Evolutionary conservation across 2,888 invertebrate species (phyloP), one percentile per base, ranked within the genome.

Genomic region (Chrysina gloriosa): DNA sequence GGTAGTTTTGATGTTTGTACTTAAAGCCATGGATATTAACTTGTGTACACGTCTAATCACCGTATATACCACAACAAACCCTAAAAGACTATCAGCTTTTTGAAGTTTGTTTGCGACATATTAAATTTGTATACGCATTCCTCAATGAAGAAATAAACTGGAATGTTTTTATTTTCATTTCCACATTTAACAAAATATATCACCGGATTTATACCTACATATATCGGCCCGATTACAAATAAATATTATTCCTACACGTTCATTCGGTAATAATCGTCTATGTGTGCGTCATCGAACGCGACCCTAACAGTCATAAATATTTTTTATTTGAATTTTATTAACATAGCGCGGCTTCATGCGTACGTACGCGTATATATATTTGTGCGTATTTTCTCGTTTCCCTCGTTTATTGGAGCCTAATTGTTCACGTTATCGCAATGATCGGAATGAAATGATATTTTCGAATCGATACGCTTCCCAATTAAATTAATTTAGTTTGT

Each of bases 281-380:
- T 27, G 50, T 50, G 27, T 14, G 9, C 29, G 27, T 29, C 29
- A 16, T 16, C 5, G 29, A 27, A 27, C 6, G 2, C 50, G 29
- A 2, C 16, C 50, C 29, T 50, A 50, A 29, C n/a, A 5, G 50
- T 29, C 11, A 50, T 50, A 50, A 50, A 50, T 50, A 50, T 50
- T 50, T 50, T 50, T 50, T 50, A 50, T 50, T 27, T 29, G 48
- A 48, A n/a, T 48, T 48, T 23, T 48, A 48, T 48, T 48, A n/a
- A 29, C 14, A 14, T 29, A 27, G 50, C 6, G 29, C 29, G 27
- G 16, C n/a, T 50, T 27, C 50, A 23, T 19, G 9, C 21, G 19
- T n/a, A 21, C 45, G 16, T 45, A n/a, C n/a, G 27, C 27, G 27
- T 29, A 27, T 27, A 50, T 29, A 29, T 50, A 29, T 50, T 50